Evolutionary conservation across 2,113 vertebrate genomes (phyloP).

Genomic region (Haliaeetus leucogaster): DNA sequence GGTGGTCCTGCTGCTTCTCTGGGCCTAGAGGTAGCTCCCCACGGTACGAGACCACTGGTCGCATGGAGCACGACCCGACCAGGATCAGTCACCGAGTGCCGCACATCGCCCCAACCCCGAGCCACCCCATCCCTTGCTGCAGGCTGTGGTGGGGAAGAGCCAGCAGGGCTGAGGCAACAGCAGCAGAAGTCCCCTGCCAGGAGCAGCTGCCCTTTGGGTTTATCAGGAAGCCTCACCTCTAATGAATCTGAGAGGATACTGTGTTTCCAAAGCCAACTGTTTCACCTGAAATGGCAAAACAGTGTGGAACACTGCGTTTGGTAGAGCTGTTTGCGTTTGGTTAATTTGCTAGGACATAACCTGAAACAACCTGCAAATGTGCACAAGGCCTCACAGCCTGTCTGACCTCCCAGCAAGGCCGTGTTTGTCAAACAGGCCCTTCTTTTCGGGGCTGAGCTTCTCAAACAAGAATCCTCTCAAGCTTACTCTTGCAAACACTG

Average conservation of each 20-base stretch:
- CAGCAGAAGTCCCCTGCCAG: neutral
- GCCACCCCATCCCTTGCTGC: neutral
- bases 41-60: neutral
- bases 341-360: neutral
- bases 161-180: neutral
- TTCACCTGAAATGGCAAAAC: neutral
- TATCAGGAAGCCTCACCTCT: neutral
- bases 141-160: neutral
- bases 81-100: fast-evolving
- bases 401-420: neutral
- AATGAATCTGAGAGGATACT: neutral
- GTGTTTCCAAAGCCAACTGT: neutral
- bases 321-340: neutral
- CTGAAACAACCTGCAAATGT: neutral
- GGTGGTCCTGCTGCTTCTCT: neutral
- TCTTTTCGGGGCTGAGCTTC: neutral
- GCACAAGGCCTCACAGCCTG: neutral
- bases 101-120: neutral
- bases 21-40: neutral
- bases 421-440: neutral
- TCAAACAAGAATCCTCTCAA: neutral
- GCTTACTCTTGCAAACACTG: fast-evolving
- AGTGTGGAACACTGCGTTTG: neutral
- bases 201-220: neutral
- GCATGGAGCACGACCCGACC: neutral